phyloP scores from a whole-genome alignment of 37 sponge, comb jelly and placozoan genomes.

The Geodia barretti region DNA sequence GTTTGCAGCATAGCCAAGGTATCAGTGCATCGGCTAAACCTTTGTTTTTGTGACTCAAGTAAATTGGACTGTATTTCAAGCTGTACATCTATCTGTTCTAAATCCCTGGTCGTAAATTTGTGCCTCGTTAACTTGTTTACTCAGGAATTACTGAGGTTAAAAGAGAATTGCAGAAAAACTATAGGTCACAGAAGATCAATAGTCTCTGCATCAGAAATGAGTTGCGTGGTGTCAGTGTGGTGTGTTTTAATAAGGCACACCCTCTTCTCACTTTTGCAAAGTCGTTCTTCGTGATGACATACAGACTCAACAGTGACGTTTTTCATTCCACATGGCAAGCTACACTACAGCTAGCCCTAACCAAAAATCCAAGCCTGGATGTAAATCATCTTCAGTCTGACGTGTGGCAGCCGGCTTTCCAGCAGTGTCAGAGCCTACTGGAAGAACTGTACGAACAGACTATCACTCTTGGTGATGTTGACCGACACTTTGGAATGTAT shows the following conservation, averaged over 20 bases:
- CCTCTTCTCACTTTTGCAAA: neutral
- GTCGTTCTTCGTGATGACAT: neutral
- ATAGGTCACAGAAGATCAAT: conserved; percentile 7
- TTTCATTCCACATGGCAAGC: conserved; percentile 11
- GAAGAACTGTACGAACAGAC: neutral
- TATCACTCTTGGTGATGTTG: conserved; percentile 24
- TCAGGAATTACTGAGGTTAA: neutral
- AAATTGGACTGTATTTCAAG: too few relatives aligned
- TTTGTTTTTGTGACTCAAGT: too few relatives aligned
- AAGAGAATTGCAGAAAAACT: conserved; percentile 1
- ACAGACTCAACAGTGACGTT: conserved; percentile 5
- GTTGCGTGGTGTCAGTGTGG: neutral
- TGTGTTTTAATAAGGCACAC: conserved; percentile 4
- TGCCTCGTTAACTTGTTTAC: neutral
- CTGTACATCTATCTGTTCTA: too few relatives aligned
- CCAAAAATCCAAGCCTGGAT: neutral
- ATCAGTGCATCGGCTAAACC: too few relatives aligned
- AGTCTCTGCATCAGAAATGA: conserved; percentile 8
- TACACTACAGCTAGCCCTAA: neutral
- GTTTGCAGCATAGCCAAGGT: too few relatives aligned
- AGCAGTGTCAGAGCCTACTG: conserved; percentile 15
- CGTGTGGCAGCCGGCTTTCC: conserved; percentile 37
- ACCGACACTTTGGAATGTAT: neutral
- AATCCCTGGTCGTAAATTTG: too few relatives aligned
- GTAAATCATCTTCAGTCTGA: conserved; percentile 1